A percentile compares a stretch with the other conserved stretches of the same genome.
Conservation (phyloP, 2,797 vertebrate genomes). For the Octomys mimax region DNA sequence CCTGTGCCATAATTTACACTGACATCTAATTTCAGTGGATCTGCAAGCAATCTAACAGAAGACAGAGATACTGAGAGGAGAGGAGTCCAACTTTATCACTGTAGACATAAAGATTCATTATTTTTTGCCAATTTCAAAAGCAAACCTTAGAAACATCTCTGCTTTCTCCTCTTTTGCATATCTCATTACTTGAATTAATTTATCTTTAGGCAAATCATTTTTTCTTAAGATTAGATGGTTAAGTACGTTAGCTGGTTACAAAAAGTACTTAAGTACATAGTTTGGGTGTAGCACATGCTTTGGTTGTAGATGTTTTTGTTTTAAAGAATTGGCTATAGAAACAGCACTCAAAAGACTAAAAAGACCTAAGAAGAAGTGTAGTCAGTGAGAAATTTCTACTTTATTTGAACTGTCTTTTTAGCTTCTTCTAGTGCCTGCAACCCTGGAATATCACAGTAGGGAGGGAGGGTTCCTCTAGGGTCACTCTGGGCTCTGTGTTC, state of each 20-base stretch:
- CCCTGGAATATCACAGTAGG: background rate
- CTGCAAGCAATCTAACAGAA: conserved; percentile 93
- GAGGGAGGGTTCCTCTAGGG: background rate
- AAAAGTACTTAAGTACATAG: conserved; percentile 58
- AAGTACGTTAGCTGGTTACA: conserved; percentile 81
- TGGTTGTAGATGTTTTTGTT: conserved; percentile 75
- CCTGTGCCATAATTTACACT: conserved; percentile 94
- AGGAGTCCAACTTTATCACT: conserved; percentile 89
- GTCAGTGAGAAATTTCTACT: conserved; percentile 71
- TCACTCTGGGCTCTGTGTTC: too few relatives aligned
- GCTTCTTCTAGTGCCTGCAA: background rate
- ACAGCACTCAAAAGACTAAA: conserved; percentile 58
- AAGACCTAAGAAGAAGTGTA: conserved; percentile 67
- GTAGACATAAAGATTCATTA: conserved; percentile 90
- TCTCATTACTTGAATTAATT: conserved; percentile 88
- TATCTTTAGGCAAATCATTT: conserved; percentile 84
- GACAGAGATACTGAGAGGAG: conserved; percentile 88
- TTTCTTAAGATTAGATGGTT: conserved; percentile 87
- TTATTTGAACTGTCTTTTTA: background rate
- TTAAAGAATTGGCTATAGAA: conserved; percentile 75
- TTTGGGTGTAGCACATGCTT: background rate
- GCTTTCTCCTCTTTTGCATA: conserved; percentile 86
- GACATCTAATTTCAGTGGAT: conserved; percentile 95
- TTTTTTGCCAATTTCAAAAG: conserved; percentile 89
- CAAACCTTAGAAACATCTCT: conserved; percentile 82